Evolutionary conservation across 2,888 invertebrate species (phyloP).

Genomic region (Dryobota labecula): DNA sequence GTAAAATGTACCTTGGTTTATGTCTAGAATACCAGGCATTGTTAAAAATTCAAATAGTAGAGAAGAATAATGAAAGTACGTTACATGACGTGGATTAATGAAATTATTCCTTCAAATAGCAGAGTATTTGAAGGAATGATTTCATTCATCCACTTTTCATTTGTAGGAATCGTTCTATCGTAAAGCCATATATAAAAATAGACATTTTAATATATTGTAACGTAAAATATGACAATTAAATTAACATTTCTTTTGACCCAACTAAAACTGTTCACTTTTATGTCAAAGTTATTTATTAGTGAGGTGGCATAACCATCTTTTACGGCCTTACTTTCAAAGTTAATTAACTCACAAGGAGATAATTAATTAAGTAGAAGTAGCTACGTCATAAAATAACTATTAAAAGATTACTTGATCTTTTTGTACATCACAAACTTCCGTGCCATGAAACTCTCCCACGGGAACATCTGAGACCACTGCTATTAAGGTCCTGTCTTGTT

Average conservation of each 20-base stretch:
- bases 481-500: slow-evolving; percentile 32
- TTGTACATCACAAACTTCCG: slow-evolving; percentile 20
- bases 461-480: slow-evolving; percentile 36
- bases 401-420: neutral
- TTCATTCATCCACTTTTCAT: too few species aligned
- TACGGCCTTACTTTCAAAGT: neutral
- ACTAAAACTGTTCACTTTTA: neutral
- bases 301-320: neutral
- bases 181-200: neutral
- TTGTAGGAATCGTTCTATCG: too few species aligned
- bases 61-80: neutral
- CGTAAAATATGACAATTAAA: too few species aligned
- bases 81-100: neutral
- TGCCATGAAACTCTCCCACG: slow-evolving; percentile 45
- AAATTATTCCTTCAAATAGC: neutral
- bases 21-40: neutral
- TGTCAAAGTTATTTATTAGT: too few species aligned
- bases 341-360: neutral
- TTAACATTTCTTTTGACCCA: neutral
- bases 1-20: neutral
- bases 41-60: too few species aligned
- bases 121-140: too few species aligned
- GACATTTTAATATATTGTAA: neutral
- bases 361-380: neutral
- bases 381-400: slow-evolving; percentile 20